A percentile compares a stretch with the other conserved stretches of the same genome.
Evolutionary conservation across 2,113 vertebrate species (phyloP).

Genomic region (Pterocles orientalis): DNA sequence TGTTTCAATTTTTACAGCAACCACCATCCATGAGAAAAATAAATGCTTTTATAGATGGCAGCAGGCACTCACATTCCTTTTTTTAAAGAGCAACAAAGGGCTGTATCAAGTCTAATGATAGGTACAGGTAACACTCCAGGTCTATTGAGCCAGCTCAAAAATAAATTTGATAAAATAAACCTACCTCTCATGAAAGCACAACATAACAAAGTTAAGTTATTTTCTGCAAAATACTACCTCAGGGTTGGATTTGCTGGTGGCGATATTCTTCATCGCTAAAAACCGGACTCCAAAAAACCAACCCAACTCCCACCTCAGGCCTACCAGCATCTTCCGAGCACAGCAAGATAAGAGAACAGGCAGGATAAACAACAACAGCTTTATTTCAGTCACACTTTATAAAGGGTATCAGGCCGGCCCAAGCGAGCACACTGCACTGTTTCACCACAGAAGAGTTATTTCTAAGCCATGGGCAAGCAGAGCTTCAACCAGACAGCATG

Average conservation of each 20-base stretch:
- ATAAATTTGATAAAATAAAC: not conserved
- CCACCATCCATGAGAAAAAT: not conserved
- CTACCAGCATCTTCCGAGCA: not conserved
- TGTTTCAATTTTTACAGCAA: not conserved
- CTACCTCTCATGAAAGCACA: not conserved
- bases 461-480: not conserved
- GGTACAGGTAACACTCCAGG: not conserved
- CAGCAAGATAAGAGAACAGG: not conserved
- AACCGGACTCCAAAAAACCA: not conserved
- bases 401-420: not conserved
- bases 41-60: not conserved
- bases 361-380: not conserved
- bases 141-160: not conserved
- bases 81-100: not conserved
- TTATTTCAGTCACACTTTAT: not conserved
- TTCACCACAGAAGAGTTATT: not conserved
- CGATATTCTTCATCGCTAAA: not conserved
- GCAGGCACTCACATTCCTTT: not conserved
- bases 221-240: not conserved
- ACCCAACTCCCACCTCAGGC: not conserved
- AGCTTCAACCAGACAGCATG: not conserved
- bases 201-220: not conserved
- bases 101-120: not conserved
- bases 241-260: not conserved
- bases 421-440: not conserved